A percentile compares a stretch with the other conserved stretches of the same genome.
phyloP scores from a whole-genome alignment of 2,888 invertebrate species.

The Acanthacorydalis orientalis region DNA sequence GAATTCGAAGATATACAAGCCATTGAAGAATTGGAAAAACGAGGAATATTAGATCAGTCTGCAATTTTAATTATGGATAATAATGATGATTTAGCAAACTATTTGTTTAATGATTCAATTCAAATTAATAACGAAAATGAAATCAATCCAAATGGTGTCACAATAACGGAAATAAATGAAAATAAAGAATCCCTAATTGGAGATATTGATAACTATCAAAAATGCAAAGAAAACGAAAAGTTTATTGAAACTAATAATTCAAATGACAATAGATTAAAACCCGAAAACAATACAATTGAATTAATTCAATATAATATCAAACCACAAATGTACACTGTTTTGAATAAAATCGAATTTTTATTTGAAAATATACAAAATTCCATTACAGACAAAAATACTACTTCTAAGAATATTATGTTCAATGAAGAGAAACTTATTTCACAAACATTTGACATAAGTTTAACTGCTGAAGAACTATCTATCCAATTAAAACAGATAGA shows the following conservation, averaged over 20 bases:
- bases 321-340: too few relatives aligned
- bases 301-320: not conserved
- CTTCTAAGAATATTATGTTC: too few relatives aligned
- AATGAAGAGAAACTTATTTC: too few relatives aligned
- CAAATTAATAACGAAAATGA: slow-evolving; percentile 5
- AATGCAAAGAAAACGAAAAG: slow-evolving; percentile 5
- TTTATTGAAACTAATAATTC: slow-evolving; percentile 7
- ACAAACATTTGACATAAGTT: too few relatives aligned
- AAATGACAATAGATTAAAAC: slow-evolving; percentile 7
- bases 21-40: slow-evolving; percentile 8
- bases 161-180: slow-evolving; percentile 6
- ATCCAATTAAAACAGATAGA: too few relatives aligned
- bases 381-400: too few relatives aligned
- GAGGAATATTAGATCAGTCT: slow-evolving; percentile 5
- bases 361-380: too few relatives aligned
- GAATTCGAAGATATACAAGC: slow-evolving; percentile 4
- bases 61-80: not conserved
- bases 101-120: not conserved
- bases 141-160: not conserved
- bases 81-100: not conserved
- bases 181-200: slow-evolving; percentile 9
- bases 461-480: too few relatives aligned
- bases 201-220: not conserved
- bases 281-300: slow-evolving; percentile 6
- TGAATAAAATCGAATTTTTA: too few relatives aligned